phyloP scores from a whole-genome alignment of 2,113 vertebrate genomes.

The Empidonax traillii region DNA sequence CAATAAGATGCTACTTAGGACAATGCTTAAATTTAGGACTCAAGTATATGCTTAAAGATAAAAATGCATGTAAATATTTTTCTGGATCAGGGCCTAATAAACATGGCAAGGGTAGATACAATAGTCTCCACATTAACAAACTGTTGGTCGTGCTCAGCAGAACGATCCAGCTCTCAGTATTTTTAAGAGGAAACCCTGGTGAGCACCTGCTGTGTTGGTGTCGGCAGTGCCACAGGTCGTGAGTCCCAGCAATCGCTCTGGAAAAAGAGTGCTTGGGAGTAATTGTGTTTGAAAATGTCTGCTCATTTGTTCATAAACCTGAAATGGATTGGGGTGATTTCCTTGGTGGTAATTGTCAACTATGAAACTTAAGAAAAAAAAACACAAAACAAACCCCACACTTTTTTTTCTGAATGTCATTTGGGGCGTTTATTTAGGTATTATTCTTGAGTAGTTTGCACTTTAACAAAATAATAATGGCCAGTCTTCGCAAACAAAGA shows the following conservation, averaged over 20 bases:
- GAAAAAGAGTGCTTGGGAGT: not conserved
- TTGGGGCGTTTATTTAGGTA: not conserved
- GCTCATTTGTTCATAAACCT: not conserved
- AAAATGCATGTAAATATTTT: conserved; percentile 59
- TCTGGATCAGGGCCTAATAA: conserved; percentile 20
- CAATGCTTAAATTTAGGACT: conserved; percentile 49
- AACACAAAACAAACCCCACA: not conserved
- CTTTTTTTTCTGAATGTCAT: not conserved
- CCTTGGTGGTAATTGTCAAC: not conserved
- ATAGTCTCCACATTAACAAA: not conserved
- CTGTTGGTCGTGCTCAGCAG: not conserved
- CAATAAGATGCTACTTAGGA: conserved; percentile 19
- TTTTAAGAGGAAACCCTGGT: not conserved
- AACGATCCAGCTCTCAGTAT: not conserved
- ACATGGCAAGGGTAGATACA: not conserved
- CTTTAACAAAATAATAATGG: not conserved
- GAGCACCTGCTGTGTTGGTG: not conserved
- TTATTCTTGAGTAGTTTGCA: not conserved
- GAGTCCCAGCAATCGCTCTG: not conserved
- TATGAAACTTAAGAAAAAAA: not conserved
- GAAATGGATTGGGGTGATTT: not conserved
- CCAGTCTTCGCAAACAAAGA: too few relatives aligned
- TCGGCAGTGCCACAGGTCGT: not conserved
- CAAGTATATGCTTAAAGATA: conserved; percentile 24
- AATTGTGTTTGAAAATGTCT: not conserved